Evolutionary conservation across 2,113 vertebrate species (phyloP).

Genomic region (Spheniscus mendiculus): DNA sequence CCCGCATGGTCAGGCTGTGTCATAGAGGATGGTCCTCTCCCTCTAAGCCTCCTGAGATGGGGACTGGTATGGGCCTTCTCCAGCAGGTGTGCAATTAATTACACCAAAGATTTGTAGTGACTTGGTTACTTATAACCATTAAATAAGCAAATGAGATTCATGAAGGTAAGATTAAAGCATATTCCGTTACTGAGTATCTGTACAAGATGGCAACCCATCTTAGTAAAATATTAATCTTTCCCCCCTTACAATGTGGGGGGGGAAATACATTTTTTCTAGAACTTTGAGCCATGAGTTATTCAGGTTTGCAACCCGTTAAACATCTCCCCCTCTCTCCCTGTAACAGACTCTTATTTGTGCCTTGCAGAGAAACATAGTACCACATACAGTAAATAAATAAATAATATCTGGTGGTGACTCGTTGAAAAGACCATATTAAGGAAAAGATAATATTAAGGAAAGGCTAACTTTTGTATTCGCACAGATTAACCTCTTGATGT

Average conservation of each 20-base stretch:
- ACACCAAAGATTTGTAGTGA: background rate
- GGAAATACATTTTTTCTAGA: background rate
- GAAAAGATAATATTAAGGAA: background rate
- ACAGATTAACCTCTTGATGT: background rate
- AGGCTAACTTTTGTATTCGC: background rate
- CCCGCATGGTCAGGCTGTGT: fast-evolving
- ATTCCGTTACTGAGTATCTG: background rate
- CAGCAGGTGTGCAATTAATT: background rate
- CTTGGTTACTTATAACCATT: background rate
- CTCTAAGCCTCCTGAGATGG: background rate
- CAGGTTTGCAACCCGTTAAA: background rate
- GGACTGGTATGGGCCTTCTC: background rate
- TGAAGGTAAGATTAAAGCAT: background rate
- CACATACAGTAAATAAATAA: background rate
- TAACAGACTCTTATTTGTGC: background rate
- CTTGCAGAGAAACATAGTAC: background rate
- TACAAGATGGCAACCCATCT: background rate
- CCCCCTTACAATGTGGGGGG: background rate
- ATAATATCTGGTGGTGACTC: background rate
- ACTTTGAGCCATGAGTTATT: background rate
- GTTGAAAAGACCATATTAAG: background rate
- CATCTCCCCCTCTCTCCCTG: background rate
- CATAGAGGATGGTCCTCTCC: background rate
- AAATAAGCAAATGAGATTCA: background rate
- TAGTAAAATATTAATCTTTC: background rate